Evolutionary conservation across 2,113 vertebrate species (phyloP).

Genomic region (Apodemus sylvaticus): DNA sequence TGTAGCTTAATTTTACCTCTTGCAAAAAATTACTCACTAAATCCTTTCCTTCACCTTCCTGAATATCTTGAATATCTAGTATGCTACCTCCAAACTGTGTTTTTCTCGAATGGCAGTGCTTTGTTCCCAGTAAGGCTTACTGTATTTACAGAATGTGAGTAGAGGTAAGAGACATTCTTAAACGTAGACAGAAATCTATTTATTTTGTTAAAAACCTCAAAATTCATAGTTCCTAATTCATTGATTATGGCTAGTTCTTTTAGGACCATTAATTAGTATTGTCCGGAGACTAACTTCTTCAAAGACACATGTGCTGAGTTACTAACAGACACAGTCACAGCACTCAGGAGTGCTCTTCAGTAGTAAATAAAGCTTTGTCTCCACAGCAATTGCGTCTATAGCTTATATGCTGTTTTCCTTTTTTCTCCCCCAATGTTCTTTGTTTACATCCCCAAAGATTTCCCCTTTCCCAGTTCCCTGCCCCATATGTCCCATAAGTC

Average conservation of each 20-base stretch:
- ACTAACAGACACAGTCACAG: not conserved
- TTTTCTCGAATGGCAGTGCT: not conserved
- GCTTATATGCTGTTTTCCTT: not conserved
- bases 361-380: not conserved
- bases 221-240: not conserved
- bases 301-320: not conserved
- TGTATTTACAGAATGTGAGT: not conserved
- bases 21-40: slow-evolving; percentile 18
- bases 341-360: not conserved
- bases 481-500: no score
- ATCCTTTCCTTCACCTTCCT: not conserved
- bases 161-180: not conserved
- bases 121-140: not conserved
- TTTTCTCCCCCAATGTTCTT: no score
- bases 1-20: not conserved
- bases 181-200: not conserved
- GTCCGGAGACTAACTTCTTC: not conserved
- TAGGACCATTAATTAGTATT: not conserved
- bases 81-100: not conserved
- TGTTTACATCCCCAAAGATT: no score
- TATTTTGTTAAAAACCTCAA: not conserved
- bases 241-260: not conserved
- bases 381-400: not conserved
- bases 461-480: no score
- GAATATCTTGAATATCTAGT: not conserved